These are phyloP conservation scores for Nothura maculosa DNA, from an alignment of 2,797 vertebrate genomes.

Conservation along the genomic window DNA sequence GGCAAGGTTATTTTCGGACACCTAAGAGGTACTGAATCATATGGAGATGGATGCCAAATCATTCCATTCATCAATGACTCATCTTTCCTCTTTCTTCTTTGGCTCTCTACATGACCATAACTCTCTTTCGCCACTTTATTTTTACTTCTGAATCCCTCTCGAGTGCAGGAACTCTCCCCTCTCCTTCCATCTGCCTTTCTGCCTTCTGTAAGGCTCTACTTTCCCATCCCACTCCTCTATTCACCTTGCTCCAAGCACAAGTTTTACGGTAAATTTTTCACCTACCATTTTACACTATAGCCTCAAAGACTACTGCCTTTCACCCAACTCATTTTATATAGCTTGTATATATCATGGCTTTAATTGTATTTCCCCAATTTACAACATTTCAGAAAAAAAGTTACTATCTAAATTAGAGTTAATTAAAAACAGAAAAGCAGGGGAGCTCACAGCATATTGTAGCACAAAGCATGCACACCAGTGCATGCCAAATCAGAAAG, in stretches of 20 bases:
- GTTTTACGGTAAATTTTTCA: neutral
- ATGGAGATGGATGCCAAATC: conserved; percentile 51
- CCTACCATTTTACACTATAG: neutral
- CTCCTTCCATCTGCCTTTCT: neutral
- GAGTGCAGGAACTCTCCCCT: conserved; percentile 9
- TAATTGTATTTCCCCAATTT: neutral
- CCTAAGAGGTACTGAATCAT: conserved; percentile 50
- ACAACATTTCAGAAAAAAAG: neutral
- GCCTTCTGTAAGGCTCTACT: neutral
- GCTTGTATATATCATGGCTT: neutral
- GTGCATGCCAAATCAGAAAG: neutral
- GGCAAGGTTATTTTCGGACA: conserved; percentile 50
- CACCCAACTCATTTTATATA: neutral
- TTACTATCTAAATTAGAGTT: neutral
- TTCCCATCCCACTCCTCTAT: too few species aligned
- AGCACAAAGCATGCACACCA: neutral
- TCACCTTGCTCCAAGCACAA: neutral
- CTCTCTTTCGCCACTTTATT: neutral
- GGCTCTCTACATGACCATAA: neutral
- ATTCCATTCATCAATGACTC: conserved; percentile 49
- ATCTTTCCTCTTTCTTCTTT: conserved; percentile 45
- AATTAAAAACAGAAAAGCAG: conserved; percentile 2
- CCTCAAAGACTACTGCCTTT: neutral
- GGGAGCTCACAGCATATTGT: neutral
- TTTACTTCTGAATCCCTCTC: conserved; percentile 11